Conservation (phyloP, 2,113 vertebrate genomes). For the Tachysurus vachellii region DNA sequence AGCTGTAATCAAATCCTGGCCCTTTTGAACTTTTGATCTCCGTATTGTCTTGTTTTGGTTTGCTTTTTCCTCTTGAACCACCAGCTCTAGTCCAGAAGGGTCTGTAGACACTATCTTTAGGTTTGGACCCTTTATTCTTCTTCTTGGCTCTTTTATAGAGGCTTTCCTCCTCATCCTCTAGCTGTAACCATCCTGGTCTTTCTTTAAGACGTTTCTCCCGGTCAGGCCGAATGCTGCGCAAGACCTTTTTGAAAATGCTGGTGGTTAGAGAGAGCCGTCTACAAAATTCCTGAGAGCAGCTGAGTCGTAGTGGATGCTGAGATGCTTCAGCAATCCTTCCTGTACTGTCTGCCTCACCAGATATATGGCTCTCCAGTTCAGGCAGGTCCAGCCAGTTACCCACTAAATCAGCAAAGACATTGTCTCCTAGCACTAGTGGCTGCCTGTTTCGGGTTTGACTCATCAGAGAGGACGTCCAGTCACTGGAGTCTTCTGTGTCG, state of each 20-base stretch:
- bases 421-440: conserved; percentile 91
- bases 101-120: conserved; percentile 75
- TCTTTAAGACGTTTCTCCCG: conserved; percentile 79
- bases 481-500: conserved; percentile 74
- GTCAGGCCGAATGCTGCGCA: conserved; percentile 79
- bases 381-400: conserved; percentile 97
- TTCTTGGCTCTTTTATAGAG: conserved; percentile 77
- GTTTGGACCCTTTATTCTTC: conserved; percentile 58
- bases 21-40: conserved; percentile 28
- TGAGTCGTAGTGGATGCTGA: conserved; percentile 30
- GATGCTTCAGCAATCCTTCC: conserved; percentile 55
- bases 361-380: conserved; percentile 59
- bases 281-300: conserved; percentile 76
- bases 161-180: conserved; percentile 61
- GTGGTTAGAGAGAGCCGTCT: conserved; percentile 79
- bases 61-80: conserved; percentile 60
- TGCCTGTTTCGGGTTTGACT: conserved; percentile 90
- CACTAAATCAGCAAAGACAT: conserved; percentile 93
- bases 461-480: conserved; percentile 90
- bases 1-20: conserved; percentile 78
- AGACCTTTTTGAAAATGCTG: conserved; percentile 83
- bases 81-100: conserved; percentile 62
- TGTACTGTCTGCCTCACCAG: conserved; percentile 2
- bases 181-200: conserved; percentile 75
- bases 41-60: conserved; percentile 44